Conservation (phyloP, 2,113 vertebrate species). For the Malaclemys terrapin region DNA sequence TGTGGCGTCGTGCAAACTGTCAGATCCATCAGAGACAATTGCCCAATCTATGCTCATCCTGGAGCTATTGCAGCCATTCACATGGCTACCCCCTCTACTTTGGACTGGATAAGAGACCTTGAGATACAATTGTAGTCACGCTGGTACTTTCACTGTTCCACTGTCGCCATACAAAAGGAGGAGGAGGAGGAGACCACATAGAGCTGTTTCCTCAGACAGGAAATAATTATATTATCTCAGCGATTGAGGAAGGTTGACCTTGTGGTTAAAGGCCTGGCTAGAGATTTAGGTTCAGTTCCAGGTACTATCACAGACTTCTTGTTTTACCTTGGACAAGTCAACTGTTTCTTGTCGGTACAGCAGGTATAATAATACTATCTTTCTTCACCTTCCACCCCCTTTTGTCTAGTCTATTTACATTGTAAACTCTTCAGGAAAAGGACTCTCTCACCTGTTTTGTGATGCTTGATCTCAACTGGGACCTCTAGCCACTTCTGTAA, state of each 20-base stretch:
- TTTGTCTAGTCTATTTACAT: neutral
- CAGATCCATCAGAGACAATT: neutral
- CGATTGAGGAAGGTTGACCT: neutral
- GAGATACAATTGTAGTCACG: no score
- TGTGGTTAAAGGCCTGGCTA: neutral
- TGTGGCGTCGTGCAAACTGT: neutral
- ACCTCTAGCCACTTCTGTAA: neutral
- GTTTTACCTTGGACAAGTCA: rapidly evolving
- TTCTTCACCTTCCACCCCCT: neutral
- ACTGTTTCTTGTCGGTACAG: rapidly evolving
- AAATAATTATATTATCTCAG: neutral
- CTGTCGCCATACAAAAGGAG: neutral
- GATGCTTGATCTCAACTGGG: rapidly evolving
- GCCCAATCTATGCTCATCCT: neutral
- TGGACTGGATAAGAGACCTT: no score
- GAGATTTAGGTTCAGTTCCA: neutral
- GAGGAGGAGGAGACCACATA: neutral
- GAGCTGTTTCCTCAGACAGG: neutral
- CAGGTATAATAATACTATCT: neutral
- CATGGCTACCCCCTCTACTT: neutral
- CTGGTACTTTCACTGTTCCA: neutral
- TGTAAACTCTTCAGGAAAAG: neutral
- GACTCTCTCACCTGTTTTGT: rapidly evolving
- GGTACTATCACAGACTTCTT: neutral
- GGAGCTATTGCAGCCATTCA: neutral